Conservation (phyloP, 2,888 invertebrate genomes). For the Eledona agricola region DNA sequence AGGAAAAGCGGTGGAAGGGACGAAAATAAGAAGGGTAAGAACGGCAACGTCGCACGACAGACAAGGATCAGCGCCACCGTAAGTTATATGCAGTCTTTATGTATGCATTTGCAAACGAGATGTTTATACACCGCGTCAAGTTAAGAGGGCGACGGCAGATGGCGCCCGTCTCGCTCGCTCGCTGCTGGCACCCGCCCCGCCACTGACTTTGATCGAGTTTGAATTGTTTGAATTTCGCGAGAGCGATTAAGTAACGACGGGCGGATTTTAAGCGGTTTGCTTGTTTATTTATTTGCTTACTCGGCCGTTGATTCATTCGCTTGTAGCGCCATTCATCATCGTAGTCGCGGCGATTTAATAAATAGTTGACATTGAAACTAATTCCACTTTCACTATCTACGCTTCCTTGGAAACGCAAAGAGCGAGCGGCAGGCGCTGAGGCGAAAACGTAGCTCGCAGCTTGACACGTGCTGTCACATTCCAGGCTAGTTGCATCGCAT, state of each 20-base stretch:
- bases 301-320: slow-evolving; percentile 5
- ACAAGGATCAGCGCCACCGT: slow-evolving; percentile 59
- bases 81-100: slow-evolving; percentile 58
- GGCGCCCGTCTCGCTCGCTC: slow-evolving; percentile 33
- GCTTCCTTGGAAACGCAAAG: slow-evolving; percentile 1
- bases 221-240: slow-evolving; percentile 29
- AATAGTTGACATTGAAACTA: slow-evolving; percentile 24
- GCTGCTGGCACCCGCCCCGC: slow-evolving; percentile 26
- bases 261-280: no score
- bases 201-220: slow-evolving; percentile 35
- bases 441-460: no score
- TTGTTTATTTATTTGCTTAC: slow-evolving; percentile 17
- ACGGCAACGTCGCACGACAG: slow-evolving; percentile 52
- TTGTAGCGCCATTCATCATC: slow-evolving; percentile 23
- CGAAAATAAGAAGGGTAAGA: slow-evolving; percentile 53
- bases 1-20: slow-evolving; percentile 48
- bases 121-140: slow-evolving; percentile 56
- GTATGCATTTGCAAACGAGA: slow-evolving; percentile 60
- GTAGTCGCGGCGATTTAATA: slow-evolving; percentile 19
- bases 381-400: slow-evolving; percentile 26
- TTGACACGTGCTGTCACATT: no score
- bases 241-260: slow-evolving; percentile 39
- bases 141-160: slow-evolving; percentile 49
- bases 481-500: no score
- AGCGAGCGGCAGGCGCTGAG: background rate